phyloP scores from a whole-genome alignment of 2,888 invertebrate species.

The Eudemis profundana region DNA sequence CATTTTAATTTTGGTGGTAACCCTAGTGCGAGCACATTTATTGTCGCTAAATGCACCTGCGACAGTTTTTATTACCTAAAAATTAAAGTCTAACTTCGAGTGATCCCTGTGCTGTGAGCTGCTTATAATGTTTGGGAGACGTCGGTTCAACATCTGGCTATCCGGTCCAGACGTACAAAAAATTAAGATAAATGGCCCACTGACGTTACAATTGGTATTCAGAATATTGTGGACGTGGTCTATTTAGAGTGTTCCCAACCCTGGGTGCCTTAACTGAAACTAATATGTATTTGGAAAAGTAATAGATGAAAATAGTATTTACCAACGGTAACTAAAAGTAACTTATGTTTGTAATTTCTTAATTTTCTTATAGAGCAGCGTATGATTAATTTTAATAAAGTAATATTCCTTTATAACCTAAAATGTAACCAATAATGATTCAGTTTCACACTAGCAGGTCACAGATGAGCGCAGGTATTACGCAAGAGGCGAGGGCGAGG shows the following conservation, averaged over 20 bases:
- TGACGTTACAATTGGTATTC: conserved; percentile 39
- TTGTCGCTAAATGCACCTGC: conserved; percentile 18
- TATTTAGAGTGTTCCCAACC: conserved; percentile 10
- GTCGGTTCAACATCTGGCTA: conserved; percentile 52
- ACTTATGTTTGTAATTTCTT: too few species aligned
- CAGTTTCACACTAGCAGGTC: neutral
- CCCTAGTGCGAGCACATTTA: conserved; percentile 13
- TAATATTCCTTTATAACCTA: neutral
- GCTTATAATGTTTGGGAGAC: conserved; percentile 17
- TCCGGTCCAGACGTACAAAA: conserved; percentile 53
- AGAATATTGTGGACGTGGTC: conserved; percentile 32
- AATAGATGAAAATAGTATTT: too few species aligned
- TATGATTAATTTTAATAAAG: too few species aligned
- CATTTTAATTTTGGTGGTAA: conserved; percentile 13
- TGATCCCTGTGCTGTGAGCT: conserved; percentile 16
- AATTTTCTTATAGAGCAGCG: too few species aligned
- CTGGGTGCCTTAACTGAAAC: neutral
- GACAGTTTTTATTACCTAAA: conserved; percentile 17
- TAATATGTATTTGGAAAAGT: neutral
- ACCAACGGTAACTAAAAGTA: too few species aligned
- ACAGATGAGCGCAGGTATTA: neutral
- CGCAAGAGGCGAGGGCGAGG: neutral
- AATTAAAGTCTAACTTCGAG: conserved; percentile 24
- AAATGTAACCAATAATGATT: neutral
- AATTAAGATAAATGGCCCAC: conserved; percentile 50